These are phyloP conservation scores for Megaustenia siamemsis DNA, from an alignment of 2,888 invertebrate species.

Conservation along the genomic window DNA sequence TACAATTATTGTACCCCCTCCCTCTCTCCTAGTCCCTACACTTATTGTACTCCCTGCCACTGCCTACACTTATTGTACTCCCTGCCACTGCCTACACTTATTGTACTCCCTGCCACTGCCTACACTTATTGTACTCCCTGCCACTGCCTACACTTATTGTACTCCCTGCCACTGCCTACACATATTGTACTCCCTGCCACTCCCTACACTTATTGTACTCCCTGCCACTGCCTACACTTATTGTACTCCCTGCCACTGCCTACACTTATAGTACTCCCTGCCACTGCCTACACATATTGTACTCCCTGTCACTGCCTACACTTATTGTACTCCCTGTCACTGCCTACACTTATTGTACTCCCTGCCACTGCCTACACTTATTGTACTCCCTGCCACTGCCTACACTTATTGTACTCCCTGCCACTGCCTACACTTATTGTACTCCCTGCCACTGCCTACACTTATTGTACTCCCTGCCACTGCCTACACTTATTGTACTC, in stretches of 20 bases:
- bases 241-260: too few species aligned
- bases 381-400: too few species aligned
- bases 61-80: background rate
- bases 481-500: too few species aligned
- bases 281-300: background rate
- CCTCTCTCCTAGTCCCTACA: background rate
- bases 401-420: too few species aligned
- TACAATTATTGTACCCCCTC: background rate
- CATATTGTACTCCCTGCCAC: background rate
- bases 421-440: background rate
- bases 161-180: background rate
- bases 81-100: too few species aligned
- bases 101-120: too few species aligned
- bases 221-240: too few species aligned
- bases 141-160: background rate
- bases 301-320: constrained; percentile 4
- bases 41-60: too few species aligned
- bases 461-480: background rate
- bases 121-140: too few species aligned
- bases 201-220: too few species aligned
- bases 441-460: background rate
- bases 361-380: too few species aligned
- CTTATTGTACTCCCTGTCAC: background rate
- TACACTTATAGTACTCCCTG: background rate
- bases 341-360: background rate